A percentile compares a stretch with the other conserved stretches of the same genome.
Evolutionary conservation across 30 jellyfish, hydroid and myxozoan species (phyloP).

Genomic region (Chrysaora quinquecirrha): DNA sequence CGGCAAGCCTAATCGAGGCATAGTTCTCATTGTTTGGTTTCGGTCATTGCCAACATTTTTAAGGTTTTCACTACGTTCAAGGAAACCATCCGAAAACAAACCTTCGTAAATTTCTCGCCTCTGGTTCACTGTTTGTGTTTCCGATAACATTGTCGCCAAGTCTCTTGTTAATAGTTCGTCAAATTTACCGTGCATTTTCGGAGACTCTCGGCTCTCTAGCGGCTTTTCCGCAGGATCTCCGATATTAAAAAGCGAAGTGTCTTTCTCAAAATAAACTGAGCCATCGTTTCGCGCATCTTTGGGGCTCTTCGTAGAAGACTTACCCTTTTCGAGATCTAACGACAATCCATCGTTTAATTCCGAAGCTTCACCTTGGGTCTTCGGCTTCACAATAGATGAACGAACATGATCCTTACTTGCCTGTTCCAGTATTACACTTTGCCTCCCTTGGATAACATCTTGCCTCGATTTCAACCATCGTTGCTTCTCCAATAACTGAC

Average conservation of each 20-base stretch:
- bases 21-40: not conserved
- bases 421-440: not conserved
- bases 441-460: constrained; percentile 44
- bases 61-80: not conserved
- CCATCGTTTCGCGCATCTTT: too few species aligned
- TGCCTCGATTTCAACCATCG: constrained; percentile 61
- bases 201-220: too few species aligned
- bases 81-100: not conserved
- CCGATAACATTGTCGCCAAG: not conserved
- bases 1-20: not conserved
- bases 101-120: not conserved
- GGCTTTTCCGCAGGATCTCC: too few species aligned
- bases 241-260: too few species aligned
- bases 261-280: too few species aligned
- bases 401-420: not conserved
- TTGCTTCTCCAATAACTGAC: constrained; percentile 60
- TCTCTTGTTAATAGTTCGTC: not conserved
- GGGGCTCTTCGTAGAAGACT: too few species aligned
- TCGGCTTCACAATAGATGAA: too few species aligned
- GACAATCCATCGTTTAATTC: too few species aligned
- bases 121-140: not conserved
- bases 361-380: too few species aligned
- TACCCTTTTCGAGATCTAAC: too few species aligned
- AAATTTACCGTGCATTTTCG: not conserved
- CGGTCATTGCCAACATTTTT: not conserved